Evolutionary conservation across 2,797 vertebrate species (phyloP).

Genomic region (Mormyrops boulengeri): DNA sequence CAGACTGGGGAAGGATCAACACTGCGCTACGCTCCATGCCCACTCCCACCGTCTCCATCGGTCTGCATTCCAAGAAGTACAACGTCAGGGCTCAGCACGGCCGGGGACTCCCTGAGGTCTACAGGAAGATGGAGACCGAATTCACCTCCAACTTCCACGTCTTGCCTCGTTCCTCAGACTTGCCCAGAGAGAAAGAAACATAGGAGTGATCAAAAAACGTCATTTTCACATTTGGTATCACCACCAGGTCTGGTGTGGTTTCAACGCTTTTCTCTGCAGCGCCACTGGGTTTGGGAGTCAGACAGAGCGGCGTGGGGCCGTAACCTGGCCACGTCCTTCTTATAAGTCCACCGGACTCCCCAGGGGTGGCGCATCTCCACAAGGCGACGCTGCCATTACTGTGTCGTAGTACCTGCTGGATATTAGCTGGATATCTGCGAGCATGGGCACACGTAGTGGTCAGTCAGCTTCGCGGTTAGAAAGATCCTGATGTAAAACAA

Average conservation of each 20-base stretch:
- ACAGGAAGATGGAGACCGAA: slow-evolving; percentile 13
- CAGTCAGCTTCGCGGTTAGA: not conserved
- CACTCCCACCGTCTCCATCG: not conserved
- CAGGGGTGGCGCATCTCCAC: too few species aligned
- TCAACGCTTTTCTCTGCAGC: not conserved
- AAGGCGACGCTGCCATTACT: not conserved
- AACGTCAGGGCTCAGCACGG: not conserved
- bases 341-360: not conserved
- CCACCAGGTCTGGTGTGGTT: not conserved
- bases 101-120: not conserved
- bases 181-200: not conserved
- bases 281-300: not conserved
- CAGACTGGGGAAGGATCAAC: not conserved
- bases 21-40: not conserved
- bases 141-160: not conserved
- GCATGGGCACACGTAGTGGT: too few species aligned
- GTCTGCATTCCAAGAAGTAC: slow-evolving; percentile 12
- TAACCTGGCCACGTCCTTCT: not conserved
- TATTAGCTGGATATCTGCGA: not conserved
- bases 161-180: not conserved
- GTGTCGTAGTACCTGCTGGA: not conserved
- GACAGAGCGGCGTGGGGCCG: not conserved
- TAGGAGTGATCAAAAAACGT: not conserved
- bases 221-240: not conserved
- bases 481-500: not conserved